Conservation (phyloP, 92 coral and sea anemone genomes). For the Porites rus region DNA sequence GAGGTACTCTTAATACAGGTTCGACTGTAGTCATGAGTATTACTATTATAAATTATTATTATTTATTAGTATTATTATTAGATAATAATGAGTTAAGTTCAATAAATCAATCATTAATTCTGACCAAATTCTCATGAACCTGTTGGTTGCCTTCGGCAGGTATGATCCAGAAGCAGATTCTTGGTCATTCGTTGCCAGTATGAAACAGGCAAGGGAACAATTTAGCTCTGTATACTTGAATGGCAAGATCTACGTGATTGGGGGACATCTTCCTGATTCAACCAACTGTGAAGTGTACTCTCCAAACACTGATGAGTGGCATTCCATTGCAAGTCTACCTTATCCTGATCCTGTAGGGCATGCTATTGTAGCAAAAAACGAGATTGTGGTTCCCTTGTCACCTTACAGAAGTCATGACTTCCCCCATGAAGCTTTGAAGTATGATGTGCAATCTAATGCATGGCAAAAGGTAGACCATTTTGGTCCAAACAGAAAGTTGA, state of each 20-base stretch:
- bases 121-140: no score
- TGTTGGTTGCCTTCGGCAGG: no score
- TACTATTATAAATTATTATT: no score
- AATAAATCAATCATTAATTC: no score
- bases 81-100: no score
- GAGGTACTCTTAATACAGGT: no score
- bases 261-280: slow-evolving; percentile 53
- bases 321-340: slow-evolving; percentile 55
- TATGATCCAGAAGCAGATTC: slow-evolving; percentile 63
- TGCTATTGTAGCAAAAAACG: slow-evolving; percentile 59
- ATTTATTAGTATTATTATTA: no score
- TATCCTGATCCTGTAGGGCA: slow-evolving; percentile 54
- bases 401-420: slow-evolving; percentile 9
- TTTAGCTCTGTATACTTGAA: slow-evolving; percentile 53
- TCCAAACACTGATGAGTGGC: slow-evolving; percentile 57
- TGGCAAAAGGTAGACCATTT: slow-evolving; percentile 66
- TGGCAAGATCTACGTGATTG: slow-evolving; percentile 72
- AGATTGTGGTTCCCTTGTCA: slow-evolving; percentile 55
- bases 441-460: slow-evolving; percentile 50
- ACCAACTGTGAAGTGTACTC: slow-evolving; percentile 69
- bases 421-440: slow-evolving; percentile 57
- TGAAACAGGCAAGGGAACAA: slow-evolving; percentile 66
- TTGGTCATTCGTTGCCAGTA: slow-evolving; percentile 69
- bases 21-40: no score
- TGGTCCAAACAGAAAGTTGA: slow-evolving; percentile 53